These are phyloP conservation scores for Larimichthys crocea DNA, from an alignment of 2,113 vertebrate species.

Conservation along the genomic window DNA sequence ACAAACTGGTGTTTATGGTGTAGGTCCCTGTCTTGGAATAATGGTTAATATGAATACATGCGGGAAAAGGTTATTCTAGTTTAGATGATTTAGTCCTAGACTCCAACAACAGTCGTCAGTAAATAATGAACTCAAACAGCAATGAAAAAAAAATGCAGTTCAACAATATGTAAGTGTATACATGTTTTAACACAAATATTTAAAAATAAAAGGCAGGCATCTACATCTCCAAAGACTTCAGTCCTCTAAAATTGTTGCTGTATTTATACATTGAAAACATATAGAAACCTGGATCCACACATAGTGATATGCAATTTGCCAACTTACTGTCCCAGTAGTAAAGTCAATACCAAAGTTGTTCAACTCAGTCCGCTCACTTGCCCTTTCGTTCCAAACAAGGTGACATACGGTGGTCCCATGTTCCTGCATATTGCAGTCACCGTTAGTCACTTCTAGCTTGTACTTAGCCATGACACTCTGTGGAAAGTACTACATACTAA, in stretches of 20 bases:
- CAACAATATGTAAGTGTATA: too few relatives aligned
- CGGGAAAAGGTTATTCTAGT: slow-evolving; percentile 13
- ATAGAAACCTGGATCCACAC: too few relatives aligned
- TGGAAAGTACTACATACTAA: too few relatives aligned
- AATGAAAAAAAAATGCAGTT: too few relatives aligned
- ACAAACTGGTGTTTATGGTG: slow-evolving; percentile 42
- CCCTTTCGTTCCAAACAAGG: slow-evolving; percentile 65
- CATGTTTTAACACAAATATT: too few relatives aligned
- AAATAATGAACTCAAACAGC: too few relatives aligned
- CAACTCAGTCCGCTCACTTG: slow-evolving; percentile 66
- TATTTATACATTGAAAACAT: too few relatives aligned
- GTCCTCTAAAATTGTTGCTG: too few relatives aligned
- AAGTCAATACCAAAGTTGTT: slow-evolving; percentile 63
- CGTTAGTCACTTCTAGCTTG: slow-evolving; percentile 71
- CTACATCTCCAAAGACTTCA: too few relatives aligned
- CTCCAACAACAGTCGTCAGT: neutral
- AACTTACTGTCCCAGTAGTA: slow-evolving; percentile 51
- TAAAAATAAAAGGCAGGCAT: too few relatives aligned
- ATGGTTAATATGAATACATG: too few relatives aligned
- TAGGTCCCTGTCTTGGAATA: slow-evolving; percentile 60
- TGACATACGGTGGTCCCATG: slow-evolving; percentile 63
- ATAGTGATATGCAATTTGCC: too few relatives aligned
- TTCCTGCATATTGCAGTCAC: slow-evolving; percentile 59
- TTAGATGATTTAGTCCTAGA: neutral
- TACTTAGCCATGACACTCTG: slow-evolving; percentile 64